Percentiles rank a stretch among this genome's conserved stretches.
These are phyloP conservation scores for Onchidella celtica DNA, from an alignment of 2,888 invertebrate species.

Conservation along the genomic window DNA sequence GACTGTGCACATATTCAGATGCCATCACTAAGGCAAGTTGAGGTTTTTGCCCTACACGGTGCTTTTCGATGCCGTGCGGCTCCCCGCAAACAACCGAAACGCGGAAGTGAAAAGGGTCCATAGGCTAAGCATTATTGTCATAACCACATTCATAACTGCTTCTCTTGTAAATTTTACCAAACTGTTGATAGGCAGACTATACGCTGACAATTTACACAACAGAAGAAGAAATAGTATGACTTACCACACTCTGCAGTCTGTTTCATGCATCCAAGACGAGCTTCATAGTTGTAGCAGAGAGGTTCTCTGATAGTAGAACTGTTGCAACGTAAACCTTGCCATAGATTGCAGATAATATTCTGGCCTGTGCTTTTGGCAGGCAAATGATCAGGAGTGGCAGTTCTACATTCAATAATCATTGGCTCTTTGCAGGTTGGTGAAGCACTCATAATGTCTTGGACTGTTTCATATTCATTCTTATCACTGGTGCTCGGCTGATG, in stretches of 20 bases:
- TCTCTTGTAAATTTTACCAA: too few species aligned
- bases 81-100: too few species aligned
- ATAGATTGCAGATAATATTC: constrained; percentile 81
- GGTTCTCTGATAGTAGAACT: constrained; percentile 15
- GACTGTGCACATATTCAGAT: too few species aligned
- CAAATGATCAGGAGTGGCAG: constrained; percentile 63
- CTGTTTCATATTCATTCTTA: constrained; percentile 71
- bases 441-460: constrained; percentile 61
- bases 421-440: constrained; percentile 68
- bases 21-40: too few species aligned
- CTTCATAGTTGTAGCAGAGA: constrained; percentile 80
- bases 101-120: too few species aligned
- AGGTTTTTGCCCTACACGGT: too few species aligned
- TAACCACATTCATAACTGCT: too few species aligned
- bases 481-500: constrained; percentile 59
- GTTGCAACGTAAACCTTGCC: constrained; percentile 82
- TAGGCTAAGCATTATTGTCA: too few species aligned
- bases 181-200: too few species aligned
- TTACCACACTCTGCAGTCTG: constrained; percentile 67
- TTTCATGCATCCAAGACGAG: constrained; percentile 68
- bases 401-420: constrained; percentile 72
- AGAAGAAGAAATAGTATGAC: constrained; percentile 48
- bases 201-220: too few species aligned
- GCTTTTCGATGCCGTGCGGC: too few species aligned
- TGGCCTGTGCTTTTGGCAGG: constrained; percentile 66